Base-by-base conservation (phyloP, 2,888 invertebrate genomes). In the Eupithecia insigniata region DNA sequence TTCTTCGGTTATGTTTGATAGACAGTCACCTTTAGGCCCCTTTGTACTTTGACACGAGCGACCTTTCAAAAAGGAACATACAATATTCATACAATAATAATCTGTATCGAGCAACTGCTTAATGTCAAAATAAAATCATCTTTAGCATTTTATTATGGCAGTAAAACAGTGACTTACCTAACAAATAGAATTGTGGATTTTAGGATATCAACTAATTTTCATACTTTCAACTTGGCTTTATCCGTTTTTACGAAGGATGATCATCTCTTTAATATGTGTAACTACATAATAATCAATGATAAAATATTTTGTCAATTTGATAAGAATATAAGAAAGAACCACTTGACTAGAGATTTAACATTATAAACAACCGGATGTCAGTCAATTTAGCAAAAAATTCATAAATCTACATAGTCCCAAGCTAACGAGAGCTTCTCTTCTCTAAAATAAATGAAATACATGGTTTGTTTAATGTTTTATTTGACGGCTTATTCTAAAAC, bases 21-120 rank as follows among this genome's bases (percentile, higher is more conserved):
- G 90, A 88, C 89, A 84, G 78, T 83, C 84, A 89, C 90, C 90
- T 90, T 89, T 88, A 78, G 70, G 76, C 81, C 83, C 85, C 85
- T 87, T 86, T 83, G 82, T 81, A 69, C 79, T 73, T 62, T 70
- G 77, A 81, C 87, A 87, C 87, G 87, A 85, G 85, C 81, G 87
- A 83, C 87, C 87, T 88, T 87, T 87, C 76, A 66, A 30, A 12
- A 36, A 18, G 70, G 65, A 67, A 34, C 75, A 79, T 86, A 77
- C 79, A 85, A 85, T 86, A 88, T 88, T 86, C 81, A 87, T 83
- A 80, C 79, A 82, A 82, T 84, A 82, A 82, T 84, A 84, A 85
- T 83, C 78, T 82, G 75, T 80, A 69, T 73, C 70, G 36, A 72
- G 71, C 64, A 36, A 74, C 74, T 76, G 76, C 67, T 26, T 60